Evolutionary conservation across 2,888 invertebrate species (phyloP).

Genomic region (Campopleginae sp.): DNA sequence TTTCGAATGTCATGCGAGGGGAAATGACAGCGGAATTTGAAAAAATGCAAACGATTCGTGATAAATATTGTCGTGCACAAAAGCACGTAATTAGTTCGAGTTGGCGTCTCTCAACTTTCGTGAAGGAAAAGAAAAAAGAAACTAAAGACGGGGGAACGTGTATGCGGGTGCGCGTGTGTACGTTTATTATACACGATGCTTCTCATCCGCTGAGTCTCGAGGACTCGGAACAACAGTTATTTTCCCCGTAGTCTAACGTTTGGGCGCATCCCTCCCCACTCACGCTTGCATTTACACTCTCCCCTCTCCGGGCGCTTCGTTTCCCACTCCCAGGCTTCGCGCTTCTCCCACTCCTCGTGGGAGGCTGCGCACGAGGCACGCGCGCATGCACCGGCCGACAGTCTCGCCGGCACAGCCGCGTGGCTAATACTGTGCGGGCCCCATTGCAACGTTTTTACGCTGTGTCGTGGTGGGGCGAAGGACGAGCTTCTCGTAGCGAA

Average conservation of each 20-base stretch:
- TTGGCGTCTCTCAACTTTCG: not conserved
- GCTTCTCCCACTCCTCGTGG: not conserved
- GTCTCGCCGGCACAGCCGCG: conserved; percentile 23
- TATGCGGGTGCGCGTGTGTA: conserved; percentile 1
- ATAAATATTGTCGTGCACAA: not conserved
- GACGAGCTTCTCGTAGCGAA: conserved; percentile 23
- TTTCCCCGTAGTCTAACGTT: conserved; percentile 5
- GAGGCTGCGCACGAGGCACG: conserved; percentile 1
- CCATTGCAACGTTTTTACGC: not conserved
- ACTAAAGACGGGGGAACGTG: not conserved
- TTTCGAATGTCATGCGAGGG: too few species aligned
- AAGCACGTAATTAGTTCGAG: not conserved
- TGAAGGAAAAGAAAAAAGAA: not conserved
- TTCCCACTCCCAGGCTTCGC: not conserved
- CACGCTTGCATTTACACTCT: not conserved
- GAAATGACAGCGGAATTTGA: not conserved
- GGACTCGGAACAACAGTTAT: conserved; percentile 29
- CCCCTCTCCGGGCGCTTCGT: too few species aligned
- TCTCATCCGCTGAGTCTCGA: conserved; percentile 14
- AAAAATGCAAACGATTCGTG: not conserved
- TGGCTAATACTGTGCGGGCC: conserved; percentile 20
- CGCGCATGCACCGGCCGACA: conserved; percentile 8
- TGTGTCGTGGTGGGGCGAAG: not conserved
- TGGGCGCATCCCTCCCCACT: not conserved
- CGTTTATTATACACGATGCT: not conserved